These are phyloP conservation scores for Phymastichus coffea DNA, from an alignment of 1,140 invertebrate species.

Conservation along the genomic window DNA sequence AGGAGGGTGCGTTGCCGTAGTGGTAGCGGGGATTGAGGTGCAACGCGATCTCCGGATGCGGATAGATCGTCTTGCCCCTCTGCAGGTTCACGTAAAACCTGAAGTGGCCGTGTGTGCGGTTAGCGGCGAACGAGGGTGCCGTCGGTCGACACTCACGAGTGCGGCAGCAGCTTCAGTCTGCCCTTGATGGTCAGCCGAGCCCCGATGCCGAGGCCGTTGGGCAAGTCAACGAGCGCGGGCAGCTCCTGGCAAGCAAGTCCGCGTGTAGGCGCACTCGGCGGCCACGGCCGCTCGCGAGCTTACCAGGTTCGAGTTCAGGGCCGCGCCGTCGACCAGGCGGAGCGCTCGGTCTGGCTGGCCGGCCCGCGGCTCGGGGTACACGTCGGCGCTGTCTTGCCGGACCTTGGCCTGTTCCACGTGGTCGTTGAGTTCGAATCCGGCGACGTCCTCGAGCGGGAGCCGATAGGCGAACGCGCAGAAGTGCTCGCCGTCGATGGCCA, in stretches of 20 bases:
- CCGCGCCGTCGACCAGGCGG: constrained; percentile 39
- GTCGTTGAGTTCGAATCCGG: constrained; percentile 62
- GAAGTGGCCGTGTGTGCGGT: constrained; percentile 8
- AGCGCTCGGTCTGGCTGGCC: constrained; percentile 35
- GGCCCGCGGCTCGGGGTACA: constrained; percentile 57
- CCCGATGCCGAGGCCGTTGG: constrained; percentile 52
- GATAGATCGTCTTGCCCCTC: constrained; percentile 62
- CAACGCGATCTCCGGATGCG: constrained; percentile 63
- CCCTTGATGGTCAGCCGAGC: constrained; percentile 60
- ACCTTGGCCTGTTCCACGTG: constrained; percentile 57
- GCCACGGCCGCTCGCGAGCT: constrained; percentile 2
- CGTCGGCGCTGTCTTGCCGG: constrained; percentile 45
- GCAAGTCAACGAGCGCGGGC: constrained; percentile 53
- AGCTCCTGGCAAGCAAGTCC: constrained; percentile 42
- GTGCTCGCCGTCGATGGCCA: constrained; percentile 71
- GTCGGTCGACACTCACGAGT: constrained; percentile 51
- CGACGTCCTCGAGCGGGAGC: constrained; percentile 59
- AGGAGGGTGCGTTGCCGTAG: constrained; percentile 43
- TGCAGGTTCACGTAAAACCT: constrained; percentile 71
- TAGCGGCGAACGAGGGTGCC: neutral
- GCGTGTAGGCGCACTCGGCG: neutral
- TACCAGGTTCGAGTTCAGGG: constrained; percentile 42
- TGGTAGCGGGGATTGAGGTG: constrained; percentile 68
- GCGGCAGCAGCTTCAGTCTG: constrained; percentile 63
- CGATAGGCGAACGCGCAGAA: constrained; percentile 70